phyloP scores from a whole-genome alignment of 2,797 vertebrate genomes.

The Microtus obscurus region DNA sequence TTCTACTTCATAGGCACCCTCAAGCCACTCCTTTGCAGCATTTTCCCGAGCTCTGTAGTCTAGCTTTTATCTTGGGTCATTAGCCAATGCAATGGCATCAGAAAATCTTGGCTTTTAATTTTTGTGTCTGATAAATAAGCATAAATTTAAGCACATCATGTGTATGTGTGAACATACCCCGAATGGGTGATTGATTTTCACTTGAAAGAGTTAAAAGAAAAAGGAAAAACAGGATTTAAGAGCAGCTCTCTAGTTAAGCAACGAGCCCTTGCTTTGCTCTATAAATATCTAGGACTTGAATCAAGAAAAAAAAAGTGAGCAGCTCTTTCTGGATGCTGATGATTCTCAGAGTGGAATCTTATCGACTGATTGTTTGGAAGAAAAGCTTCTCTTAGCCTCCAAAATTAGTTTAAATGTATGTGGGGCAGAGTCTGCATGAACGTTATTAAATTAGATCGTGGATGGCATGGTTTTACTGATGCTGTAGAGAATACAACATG shows the following conservation, averaged over 20 bases:
- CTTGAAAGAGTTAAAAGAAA: constrained; percentile 55
- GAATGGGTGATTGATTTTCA: constrained; percentile 31
- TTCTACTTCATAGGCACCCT: too few relatives aligned
- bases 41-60: neutral
- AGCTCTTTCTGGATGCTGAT: constrained; percentile 43
- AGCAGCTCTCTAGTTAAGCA: constrained; percentile 26
- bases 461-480: constrained; percentile 64
- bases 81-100: neutral
- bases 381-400: constrained; percentile 49
- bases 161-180: neutral
- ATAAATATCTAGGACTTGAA: constrained; percentile 67
- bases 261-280: constrained; percentile 51
- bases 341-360: constrained; percentile 50
- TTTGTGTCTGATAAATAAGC: constrained; percentile 19
- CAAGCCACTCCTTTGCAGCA: neutral
- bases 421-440: neutral
- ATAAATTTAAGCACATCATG: neutral
- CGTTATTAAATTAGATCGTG: constrained; percentile 60
- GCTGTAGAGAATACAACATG: constrained; percentile 52
- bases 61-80: neutral
- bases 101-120: constrained; percentile 7
- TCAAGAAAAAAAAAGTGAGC: neutral
- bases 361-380: constrained; percentile 39
- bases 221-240: neutral
- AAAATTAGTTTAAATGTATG: constrained; percentile 67